Evolutionary conservation across 2,797 vertebrate species (phyloP).

Genomic region (Poeciliopsis paucimaculata): DNA sequence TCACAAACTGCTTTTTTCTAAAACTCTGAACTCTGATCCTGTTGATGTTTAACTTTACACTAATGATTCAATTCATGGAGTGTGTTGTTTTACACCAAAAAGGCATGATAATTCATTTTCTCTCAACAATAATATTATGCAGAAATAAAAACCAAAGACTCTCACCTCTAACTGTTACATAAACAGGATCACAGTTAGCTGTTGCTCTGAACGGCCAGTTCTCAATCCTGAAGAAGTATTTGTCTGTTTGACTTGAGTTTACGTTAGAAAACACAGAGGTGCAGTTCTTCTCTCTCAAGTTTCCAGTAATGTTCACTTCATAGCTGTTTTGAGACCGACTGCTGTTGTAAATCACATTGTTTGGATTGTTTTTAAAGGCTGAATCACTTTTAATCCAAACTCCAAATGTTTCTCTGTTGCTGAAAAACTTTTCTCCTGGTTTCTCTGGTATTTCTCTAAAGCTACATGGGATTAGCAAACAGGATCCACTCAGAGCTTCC

Average conservation of each 20-base stretch:
- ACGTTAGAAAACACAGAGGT: neutral
- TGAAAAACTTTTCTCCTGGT: neutral
- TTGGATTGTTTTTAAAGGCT: accelerated
- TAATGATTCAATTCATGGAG: neutral
- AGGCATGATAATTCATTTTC: neutral
- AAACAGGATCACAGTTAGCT: neutral
- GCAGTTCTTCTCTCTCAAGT: conserved; percentile 13
- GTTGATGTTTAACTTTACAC: neutral
- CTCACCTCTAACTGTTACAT: conserved; percentile 1
- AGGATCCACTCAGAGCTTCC: conserved; percentile 5
- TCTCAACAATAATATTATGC: neutral
- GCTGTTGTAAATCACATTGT: conserved; percentile 1
- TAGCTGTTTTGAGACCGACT: neutral
- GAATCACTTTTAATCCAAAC: neutral
- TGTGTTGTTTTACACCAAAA: neutral
- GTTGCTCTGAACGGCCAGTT: neutral
- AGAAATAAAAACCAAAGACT: neutral
- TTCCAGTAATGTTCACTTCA: neutral
- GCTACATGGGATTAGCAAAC: conserved; percentile 10
- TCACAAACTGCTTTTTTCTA: neutral
- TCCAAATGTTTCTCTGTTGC: accelerated
- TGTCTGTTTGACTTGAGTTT: neutral
- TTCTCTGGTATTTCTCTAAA: neutral
- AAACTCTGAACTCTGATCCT: neutral
- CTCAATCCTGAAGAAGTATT: conserved; percentile 8